A percentile compares a stretch with the other conserved stretches of the same genome.
These are phyloP conservation scores for Hypena proboscidalis DNA, from an alignment of 2,888 invertebrate species.

Conservation along the genomic window DNA sequence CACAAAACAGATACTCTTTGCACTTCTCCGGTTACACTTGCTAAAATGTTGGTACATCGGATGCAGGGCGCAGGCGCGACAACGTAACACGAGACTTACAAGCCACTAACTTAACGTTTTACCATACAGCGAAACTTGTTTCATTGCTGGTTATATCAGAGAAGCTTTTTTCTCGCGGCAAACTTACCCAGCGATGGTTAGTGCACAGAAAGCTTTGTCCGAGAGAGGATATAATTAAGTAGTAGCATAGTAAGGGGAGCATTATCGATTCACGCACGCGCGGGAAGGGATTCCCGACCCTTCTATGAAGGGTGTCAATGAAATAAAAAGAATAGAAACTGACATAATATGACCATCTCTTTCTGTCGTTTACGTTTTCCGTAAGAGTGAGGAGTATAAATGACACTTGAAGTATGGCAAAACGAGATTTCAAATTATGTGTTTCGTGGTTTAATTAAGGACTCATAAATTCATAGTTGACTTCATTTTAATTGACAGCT, in stretches of 20 bases:
- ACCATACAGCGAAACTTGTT: slow-evolving; percentile 5
- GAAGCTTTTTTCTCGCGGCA: fast-evolving
- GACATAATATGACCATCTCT: slow-evolving; percentile 38
- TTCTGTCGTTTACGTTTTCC: slow-evolving; percentile 24
- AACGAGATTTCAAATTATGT: slow-evolving; percentile 12
- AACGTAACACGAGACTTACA: slow-evolving; percentile 47
- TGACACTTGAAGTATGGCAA: slow-evolving; percentile 12
- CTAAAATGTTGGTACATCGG: slow-evolving; percentile 67
- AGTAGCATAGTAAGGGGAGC: slow-evolving; percentile 43
- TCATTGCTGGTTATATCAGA: slow-evolving; percentile 46
- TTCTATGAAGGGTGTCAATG: slow-evolving; percentile 51
- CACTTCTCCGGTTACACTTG: slow-evolving; percentile 73
- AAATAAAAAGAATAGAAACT: slow-evolving; percentile 35
- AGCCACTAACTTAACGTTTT: slow-evolving; percentile 38
- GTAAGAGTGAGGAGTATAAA: slow-evolving; percentile 18
- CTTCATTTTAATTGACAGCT: not conserved
- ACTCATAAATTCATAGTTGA: slow-evolving; percentile 5
- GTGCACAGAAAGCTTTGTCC: not conserved
- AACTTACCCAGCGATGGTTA: slow-evolving; percentile 48
- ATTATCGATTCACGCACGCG: slow-evolving; percentile 82
- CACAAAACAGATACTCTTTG: slow-evolving; percentile 73
- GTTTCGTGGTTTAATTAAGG: slow-evolving; percentile 12
- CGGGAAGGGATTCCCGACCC: slow-evolving; percentile 60
- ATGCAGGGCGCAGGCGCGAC: slow-evolving; percentile 77
- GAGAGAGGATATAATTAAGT: slow-evolving; percentile 5